Evolutionary conservation across 2,113 vertebrate genomes (phyloP).

Genomic region (Sinocyclocheilus rhinocerous): DNA sequence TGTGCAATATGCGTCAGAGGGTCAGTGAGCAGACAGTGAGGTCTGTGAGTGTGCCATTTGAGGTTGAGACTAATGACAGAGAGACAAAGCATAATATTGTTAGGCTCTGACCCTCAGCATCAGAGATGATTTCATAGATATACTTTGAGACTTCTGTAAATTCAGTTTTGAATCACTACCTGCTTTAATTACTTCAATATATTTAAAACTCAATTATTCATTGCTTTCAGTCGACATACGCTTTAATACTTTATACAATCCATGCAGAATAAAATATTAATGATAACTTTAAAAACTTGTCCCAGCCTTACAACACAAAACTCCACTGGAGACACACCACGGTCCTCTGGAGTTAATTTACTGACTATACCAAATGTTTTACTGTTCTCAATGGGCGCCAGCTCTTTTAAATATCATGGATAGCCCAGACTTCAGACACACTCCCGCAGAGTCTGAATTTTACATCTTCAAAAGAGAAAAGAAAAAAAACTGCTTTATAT

Average conservation of each 20-base stretch:
- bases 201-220: neutral
- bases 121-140: neutral
- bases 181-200: neutral
- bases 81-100: neutral
- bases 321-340: neutral
- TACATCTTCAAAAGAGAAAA: neutral
- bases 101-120: neutral
- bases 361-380: neutral
- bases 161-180: neutral
- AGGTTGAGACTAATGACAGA: neutral
- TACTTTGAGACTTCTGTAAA: neutral
- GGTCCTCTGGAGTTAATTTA: slow-evolving; percentile 24
- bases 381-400: neutral
- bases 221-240: neutral
- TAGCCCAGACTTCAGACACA: slow-evolving; percentile 5
- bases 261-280: neutral
- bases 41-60: neutral
- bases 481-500: neutral
- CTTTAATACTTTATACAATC: neutral
- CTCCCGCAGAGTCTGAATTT: neutral
- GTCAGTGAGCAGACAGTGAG: neutral
- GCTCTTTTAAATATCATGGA: neutral
- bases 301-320: neutral
- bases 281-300: slow-evolving; percentile 7
- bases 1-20: neutral